These are phyloP conservation scores for Camelus dromedarius DNA, from an alignment of 2,113 vertebrate genomes.

Conservation along the genomic window DNA sequence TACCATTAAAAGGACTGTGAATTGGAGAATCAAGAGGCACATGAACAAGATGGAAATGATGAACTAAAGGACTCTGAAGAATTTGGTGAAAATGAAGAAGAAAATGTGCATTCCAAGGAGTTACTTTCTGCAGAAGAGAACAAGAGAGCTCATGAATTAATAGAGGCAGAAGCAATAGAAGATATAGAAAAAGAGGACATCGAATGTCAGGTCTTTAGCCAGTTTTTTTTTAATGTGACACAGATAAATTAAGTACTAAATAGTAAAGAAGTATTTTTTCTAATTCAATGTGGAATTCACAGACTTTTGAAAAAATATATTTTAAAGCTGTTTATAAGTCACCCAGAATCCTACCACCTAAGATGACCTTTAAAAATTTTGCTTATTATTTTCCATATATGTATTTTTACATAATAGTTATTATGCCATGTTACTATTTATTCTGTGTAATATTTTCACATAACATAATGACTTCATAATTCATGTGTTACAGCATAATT, in stretches of 20 bases:
- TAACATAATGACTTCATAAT: conserved; percentile 28
- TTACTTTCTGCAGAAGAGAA: conserved; percentile 82
- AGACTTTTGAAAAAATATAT: conserved; percentile 33
- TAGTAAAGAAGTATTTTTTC: conserved; percentile 26
- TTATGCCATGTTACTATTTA: background rate
- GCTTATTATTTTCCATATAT: conserved; percentile 22
- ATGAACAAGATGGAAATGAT: conserved; percentile 90
- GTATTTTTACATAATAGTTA: conserved; percentile 10
- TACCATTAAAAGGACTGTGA: conserved; percentile 89
- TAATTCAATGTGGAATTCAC: conserved; percentile 51
- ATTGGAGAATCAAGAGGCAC: conserved; percentile 89
- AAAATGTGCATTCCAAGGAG: conserved; percentile 87
- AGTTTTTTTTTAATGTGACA: conserved; percentile 69
- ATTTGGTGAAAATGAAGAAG: conserved; percentile 87
- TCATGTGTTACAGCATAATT: background rate
- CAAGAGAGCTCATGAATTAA: conserved; percentile 81
- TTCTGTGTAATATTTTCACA: conserved; percentile 13
- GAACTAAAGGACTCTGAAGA: conserved; percentile 90
- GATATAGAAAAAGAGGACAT: conserved; percentile 86
- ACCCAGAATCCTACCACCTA: conserved; percentile 19
- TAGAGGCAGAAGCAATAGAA: conserved; percentile 85
- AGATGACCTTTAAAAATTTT: conserved; percentile 53
- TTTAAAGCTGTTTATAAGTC: conserved; percentile 57
- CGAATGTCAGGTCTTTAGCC: conserved; percentile 87
- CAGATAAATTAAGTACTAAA: conserved; percentile 64